Percentiles rank a stretch among this genome's conserved stretches.
These are phyloP conservation scores for Syndactyla subalaris DNA, from an alignment of 2,797 vertebrate species.

Conservation along the genomic window DNA sequence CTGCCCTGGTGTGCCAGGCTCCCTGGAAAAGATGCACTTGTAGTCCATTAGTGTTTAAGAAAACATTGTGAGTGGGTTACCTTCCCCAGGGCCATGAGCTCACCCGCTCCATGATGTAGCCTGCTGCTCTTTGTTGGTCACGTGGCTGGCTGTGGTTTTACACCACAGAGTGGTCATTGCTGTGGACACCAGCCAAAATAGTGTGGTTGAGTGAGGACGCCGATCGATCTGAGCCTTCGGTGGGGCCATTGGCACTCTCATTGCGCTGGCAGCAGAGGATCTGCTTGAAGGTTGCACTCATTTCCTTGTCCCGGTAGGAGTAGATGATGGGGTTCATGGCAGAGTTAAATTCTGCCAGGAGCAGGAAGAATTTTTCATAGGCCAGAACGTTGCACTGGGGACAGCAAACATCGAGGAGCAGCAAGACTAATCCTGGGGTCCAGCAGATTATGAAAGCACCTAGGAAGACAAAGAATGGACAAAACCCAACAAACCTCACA, in stretches of 20 bases:
- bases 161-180: constrained; percentile 95
- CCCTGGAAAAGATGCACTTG: constrained; percentile 55
- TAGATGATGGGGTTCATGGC: constrained; percentile 99
- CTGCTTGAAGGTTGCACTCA: constrained; percentile 97
- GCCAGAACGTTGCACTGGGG: constrained; percentile 88
- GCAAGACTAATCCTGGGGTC: constrained; percentile 95
- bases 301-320: constrained; percentile 98
- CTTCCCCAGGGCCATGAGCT: background rate
- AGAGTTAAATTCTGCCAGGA: constrained; percentile 97
- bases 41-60: constrained; percentile 78
- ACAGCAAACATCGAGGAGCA: constrained; percentile 95
- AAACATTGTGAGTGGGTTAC: constrained; percentile 45
- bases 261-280: constrained; percentile 96
- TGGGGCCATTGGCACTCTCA: constrained; percentile 87
- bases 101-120: background rate
- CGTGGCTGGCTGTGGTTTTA: constrained; percentile 43
- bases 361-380: constrained; percentile 97
- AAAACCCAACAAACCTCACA: background rate
- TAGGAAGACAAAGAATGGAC: constrained; percentile 55
- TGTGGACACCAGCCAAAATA: constrained; percentile 88
- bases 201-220: constrained; percentile 97
- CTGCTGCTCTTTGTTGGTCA: background rate
- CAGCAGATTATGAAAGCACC: constrained; percentile 98
- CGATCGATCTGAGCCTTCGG: constrained; percentile 93
- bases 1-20: background rate